Evolutionary conservation across 1,140 invertebrate genomes (phyloP), one percentile per base, ranked within the genome.

Genomic region (Gonioctena quinquepunctata): DNA sequence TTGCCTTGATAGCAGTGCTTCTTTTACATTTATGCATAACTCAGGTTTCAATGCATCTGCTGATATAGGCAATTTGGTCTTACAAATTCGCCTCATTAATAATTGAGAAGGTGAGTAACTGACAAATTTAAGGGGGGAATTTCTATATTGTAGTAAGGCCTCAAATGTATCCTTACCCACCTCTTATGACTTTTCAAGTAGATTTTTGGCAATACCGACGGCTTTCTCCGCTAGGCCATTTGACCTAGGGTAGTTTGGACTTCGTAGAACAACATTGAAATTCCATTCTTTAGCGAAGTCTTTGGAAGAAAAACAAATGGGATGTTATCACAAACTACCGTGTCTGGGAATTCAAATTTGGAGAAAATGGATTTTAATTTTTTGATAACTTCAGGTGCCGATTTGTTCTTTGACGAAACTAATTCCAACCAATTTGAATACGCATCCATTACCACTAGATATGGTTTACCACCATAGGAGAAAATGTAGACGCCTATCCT

Each of bases 281-380:
- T 77, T 72, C 78, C 80, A 85, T 8, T 77, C 63, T 33, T 77
- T 70, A 7, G 78, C 69, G 74, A 86, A 86, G 49, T 77, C 28
- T 69, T 56, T 28, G 8, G 8, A 28, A 28, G 69, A 70, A 13
- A 11, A 66, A 64, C 73, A 60, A 76, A 76, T 49, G 77, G 73
- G 16, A 76, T 70, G 66, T 81, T 81, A 65, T 81, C 81, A 23
- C 76, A 68, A 18, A 74, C 52, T 8, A 82, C 18, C 8, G 22
- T 68, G 73, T 52, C 57, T 33, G 81, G 77, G 33, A 76, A 69
- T n/a, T 78, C 80, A 71, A 66, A 69, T 25, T 52, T 69, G 13
- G 71, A 69, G 76, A 81, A 80, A 22, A 71, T 50, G 1, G 28
- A 22, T 63, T 69, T 72, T 1, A 61, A 28, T 28, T 61, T 49